Conservation (phyloP, 2,888 invertebrate genomes). For the Spilosoma lubricipeda region DNA sequence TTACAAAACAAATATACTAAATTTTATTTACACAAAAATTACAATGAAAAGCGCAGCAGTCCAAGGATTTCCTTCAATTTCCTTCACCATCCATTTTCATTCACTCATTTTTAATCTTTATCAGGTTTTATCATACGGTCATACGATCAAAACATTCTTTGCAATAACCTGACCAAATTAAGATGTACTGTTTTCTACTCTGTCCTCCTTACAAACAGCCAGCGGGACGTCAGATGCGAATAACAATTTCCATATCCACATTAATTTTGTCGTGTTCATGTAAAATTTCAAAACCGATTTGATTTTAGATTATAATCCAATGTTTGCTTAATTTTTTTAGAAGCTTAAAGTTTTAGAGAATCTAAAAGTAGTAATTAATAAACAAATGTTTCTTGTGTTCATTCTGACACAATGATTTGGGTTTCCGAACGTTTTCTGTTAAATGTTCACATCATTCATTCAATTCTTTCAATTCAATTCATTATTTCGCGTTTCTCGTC, state of each 20-base stretch:
- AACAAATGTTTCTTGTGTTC: neutral
- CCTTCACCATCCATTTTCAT: conserved; percentile 65
- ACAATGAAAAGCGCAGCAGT: conserved; percentile 76
- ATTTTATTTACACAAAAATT: conserved; percentile 79
- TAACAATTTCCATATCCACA: neutral
- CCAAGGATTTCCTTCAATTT: conserved; percentile 78
- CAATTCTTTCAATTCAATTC: conserved; percentile 35
- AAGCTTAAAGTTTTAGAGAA: neutral
- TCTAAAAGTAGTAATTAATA: neutral
- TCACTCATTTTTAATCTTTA: conserved; percentile 58
- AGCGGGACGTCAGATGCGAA: neutral
- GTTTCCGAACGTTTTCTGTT: conserved; percentile 20
- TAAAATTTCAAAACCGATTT: neutral
- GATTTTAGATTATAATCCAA: neutral
- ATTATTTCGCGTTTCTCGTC: conserved; percentile 41
- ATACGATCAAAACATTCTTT: conserved; percentile 38
- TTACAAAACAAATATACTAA: conserved; percentile 67
- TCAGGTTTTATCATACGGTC: conserved; percentile 37
- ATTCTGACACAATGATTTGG: neutral
- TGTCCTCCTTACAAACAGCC: neutral
- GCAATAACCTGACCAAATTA: conserved; percentile 4
- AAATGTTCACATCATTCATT: conserved; percentile 28
- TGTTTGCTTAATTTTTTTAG: neutral
- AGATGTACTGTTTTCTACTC: neutral
- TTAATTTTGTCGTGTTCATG: conserved; percentile 29